Evolutionary conservation across 1,140 invertebrate species (phyloP).

Genomic region (Calosoma granatense): DNA sequence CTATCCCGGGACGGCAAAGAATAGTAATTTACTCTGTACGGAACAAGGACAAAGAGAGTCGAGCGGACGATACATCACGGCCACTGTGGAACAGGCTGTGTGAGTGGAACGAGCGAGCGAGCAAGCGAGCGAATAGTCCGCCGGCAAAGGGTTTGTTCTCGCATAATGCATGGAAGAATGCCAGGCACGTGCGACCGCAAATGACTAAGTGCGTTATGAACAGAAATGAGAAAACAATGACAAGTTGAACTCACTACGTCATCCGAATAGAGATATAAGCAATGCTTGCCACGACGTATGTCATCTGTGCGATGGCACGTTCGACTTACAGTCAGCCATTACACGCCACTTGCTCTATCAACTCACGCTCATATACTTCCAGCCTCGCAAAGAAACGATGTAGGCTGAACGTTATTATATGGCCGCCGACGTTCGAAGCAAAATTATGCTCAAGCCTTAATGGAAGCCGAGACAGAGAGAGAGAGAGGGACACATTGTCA

Average conservation of each 20-base stretch:
- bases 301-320: background rate
- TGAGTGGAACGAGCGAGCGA: background rate
- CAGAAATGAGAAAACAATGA: slow-evolving; percentile 9
- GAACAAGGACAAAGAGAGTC: background rate
- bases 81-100: background rate
- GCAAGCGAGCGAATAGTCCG: background rate
- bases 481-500: no score
- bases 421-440: no score
- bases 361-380: background rate
- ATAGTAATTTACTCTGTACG: background rate
- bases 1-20: background rate
- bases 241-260: slow-evolving; percentile 3
- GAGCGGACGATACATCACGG: no score
- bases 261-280: background rate
- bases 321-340: background rate
- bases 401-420: background rate
- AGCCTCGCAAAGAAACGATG: background rate
- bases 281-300: background rate
- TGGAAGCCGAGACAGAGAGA: no score
- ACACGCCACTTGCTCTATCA: background rate
- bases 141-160: background rate
- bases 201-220: slow-evolving; percentile 9
- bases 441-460: no score
- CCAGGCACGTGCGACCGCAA: background rate
- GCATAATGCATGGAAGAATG: background rate